Evolutionary conservation across 2,797 vertebrate species (phyloP).

Genomic region (Decapterus maruadsi): DNA sequence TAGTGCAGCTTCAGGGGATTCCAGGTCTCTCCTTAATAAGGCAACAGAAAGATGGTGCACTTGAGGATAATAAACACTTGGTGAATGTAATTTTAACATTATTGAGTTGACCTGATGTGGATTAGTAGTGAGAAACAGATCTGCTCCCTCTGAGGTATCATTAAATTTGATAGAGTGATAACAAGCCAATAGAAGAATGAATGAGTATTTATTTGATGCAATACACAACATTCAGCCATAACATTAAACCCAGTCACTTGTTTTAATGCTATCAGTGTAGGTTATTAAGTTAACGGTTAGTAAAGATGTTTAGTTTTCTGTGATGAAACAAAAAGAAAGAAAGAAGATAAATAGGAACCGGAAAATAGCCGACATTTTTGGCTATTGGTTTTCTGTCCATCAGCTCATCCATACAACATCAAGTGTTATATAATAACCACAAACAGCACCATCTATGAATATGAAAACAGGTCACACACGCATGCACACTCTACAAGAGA

Average conservation of each 20-base stretch:
- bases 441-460: background rate
- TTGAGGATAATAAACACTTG: background rate
- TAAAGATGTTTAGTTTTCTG: too few species aligned
- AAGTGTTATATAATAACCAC: background rate
- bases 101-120: background rate
- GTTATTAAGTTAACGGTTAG: too few species aligned
- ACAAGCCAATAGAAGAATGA: background rate
- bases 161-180: background rate
- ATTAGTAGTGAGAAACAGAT: background rate
- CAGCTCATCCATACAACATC: too few species aligned
- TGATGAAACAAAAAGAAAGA: too few species aligned
- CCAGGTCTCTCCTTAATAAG: slow-evolving; percentile 93
- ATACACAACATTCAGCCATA: too few species aligned
- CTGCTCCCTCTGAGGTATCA: too few species aligned
- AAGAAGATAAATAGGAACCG: background rate
- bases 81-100: background rate
- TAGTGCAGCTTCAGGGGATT: slow-evolving; percentile 98
- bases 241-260: too few species aligned
- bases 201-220: too few species aligned
- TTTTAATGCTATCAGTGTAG: too few species aligned
- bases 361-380: background rate
- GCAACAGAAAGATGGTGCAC: background rate
- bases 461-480: background rate
- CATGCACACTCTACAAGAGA: background rate
- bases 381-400: too few species aligned